These are phyloP conservation scores for Serripes groenlandicus DNA, from an alignment of 2,888 invertebrate species.

Conservation along the genomic window DNA sequence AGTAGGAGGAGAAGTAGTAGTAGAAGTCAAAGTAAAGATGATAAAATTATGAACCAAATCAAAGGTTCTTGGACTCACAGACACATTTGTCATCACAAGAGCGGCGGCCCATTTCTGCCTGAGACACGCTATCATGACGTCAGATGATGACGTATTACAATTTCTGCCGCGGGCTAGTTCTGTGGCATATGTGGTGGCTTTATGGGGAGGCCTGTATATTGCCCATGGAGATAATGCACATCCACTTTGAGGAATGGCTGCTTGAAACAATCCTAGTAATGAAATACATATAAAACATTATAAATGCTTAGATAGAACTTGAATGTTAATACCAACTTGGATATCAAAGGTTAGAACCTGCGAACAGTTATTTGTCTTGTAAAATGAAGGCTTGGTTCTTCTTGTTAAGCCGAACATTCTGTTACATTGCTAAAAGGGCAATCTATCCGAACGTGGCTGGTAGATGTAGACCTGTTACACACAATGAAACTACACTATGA, in stretches of 20 bases:
- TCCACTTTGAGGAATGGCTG: conserved; percentile 88
- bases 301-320: no score
- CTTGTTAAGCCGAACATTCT: neutral
- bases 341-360: no score
- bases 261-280: conserved; percentile 86
- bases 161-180: conserved; percentile 79
- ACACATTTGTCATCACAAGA: conserved; percentile 42
- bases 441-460: neutral
- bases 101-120: conserved; percentile 65
- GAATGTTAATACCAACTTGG: no score
- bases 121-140: conserved; percentile 81
- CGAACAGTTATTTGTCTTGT: no score
- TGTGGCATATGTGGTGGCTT: conserved; percentile 74
- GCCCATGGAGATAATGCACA: conserved; percentile 88
- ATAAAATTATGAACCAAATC: no score
- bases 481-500: no score
- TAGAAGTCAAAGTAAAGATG: no score
- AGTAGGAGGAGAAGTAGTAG: no score
- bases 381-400: no score
- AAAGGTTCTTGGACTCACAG: conserved; percentile 54
- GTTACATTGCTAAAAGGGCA: neutral
- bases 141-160: conserved; percentile 77
- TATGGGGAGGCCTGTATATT: conserved; percentile 84
- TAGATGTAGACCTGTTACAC: neutral
- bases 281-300: no score